Base-by-base conservation (phyloP, 2,888 invertebrate species). In the Siphonodentalium dalli region DNA sequence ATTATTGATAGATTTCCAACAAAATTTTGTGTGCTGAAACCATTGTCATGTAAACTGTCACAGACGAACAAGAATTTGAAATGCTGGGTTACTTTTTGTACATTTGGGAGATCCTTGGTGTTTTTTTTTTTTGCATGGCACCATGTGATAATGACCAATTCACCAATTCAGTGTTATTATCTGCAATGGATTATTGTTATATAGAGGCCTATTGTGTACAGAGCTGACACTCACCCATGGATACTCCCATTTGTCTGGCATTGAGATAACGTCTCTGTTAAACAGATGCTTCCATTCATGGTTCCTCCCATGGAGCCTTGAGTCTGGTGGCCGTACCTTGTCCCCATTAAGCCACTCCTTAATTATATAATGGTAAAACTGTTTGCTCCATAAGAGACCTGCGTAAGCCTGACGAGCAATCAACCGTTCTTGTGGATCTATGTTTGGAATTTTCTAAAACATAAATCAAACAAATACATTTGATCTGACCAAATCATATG, bases 161-260 rank as follows among this genome's bases (percentile, higher is more conserved):
- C n/a, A n/a, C n/a, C n/a, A n/a, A n/a, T n/a, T n/a, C n/a, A n/a
- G n/a, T n/a, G n/a, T n/a, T n/a, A n/a, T n/a, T n/a, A n/a, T n/a
- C n/a, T n/a, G n/a, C n/a, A n/a, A n/a, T n/a, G n/a, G n/a, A n/a
- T n/a, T n/a, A n/a, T n/a, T n/a, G n/a, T n/a, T n/a, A n/a, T n/a
- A n/a, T n/a, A n/a, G n/a, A n/a, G n/a, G n/a, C n/a, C n/a, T n/a
- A n/a, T n/a, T n/a, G n/a, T n/a, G n/a, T n/a, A n/a, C n/a, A n/a
- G n/a, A n/a, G 11, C 4, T 21, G 7, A 38, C 13, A 56, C 65
- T 61, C 58, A 81, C 80, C 82, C 82, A 82, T 7, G 82, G 82
- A 55, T 81, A 82, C 60, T 82, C 82, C 82, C 82, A 82, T 55
- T 81, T 81, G 63, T 81, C 82, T 2, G 82, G 82, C 75, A 82